These are phyloP conservation scores for Hippopotamyrus pictus DNA, from an alignment of 2,797 vertebrate genomes.

Conservation along the genomic window DNA sequence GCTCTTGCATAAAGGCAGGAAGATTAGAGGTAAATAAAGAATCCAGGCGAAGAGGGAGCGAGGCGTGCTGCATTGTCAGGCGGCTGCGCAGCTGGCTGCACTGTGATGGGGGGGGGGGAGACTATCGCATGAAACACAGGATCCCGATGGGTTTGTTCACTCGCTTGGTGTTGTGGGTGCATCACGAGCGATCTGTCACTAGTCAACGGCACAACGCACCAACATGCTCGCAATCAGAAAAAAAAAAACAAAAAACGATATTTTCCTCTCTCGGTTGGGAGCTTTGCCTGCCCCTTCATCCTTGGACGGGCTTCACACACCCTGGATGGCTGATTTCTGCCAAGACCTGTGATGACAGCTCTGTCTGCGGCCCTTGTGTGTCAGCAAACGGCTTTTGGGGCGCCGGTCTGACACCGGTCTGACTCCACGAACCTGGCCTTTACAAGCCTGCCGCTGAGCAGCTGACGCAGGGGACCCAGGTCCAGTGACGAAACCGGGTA, in stretches of 20 bases:
- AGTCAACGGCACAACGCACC: neutral
- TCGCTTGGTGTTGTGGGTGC: neutral
- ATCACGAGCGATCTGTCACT: neutral
- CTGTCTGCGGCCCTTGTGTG: neutral
- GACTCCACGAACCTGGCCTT: neutral
- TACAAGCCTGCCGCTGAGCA: neutral
- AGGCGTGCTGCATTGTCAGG: neutral
- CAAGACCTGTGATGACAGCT: neutral
- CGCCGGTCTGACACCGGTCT: too few species aligned
- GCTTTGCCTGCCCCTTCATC: neutral
- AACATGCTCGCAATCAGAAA: neutral
- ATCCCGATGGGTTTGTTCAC: neutral
- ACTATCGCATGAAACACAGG: neutral
- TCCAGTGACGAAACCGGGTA: neutral
- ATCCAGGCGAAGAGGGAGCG: slow-evolving; percentile 10
- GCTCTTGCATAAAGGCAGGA: slow-evolving; percentile 27
- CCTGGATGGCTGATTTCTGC: neutral
- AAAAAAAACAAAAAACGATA: neutral
- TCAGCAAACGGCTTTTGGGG: neutral
- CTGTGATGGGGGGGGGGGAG: neutral
- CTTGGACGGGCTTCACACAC: neutral
- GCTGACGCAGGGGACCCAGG: neutral
- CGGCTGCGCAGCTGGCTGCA: neutral
- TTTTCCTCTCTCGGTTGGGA: neutral
- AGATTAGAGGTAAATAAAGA: slow-evolving; percentile 36